These are phyloP conservation scores for Gallirallus australis DNA, from an alignment of 2,797 vertebrate species.

Conservation along the genomic window DNA sequence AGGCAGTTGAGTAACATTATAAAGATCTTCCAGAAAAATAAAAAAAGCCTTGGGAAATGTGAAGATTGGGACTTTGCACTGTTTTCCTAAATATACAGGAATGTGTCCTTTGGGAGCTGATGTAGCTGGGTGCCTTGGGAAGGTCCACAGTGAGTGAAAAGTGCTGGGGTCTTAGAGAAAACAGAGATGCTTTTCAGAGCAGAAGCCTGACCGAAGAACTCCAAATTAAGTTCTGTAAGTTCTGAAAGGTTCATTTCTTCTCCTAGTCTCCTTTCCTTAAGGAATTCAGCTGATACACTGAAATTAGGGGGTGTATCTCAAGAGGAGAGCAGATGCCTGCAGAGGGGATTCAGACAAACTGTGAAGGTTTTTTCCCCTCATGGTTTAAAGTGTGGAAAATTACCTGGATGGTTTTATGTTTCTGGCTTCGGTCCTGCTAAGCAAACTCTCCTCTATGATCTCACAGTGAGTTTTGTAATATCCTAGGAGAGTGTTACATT, in stretches of 20 bases:
- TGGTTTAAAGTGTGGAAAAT: not conserved
- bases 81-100: not conserved
- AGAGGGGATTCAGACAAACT: not conserved
- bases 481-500: not conserved
- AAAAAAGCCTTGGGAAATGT: not conserved
- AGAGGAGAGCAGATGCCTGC: not conserved
- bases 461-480: not conserved
- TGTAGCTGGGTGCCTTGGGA: not conserved
- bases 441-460: not conserved
- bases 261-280: not conserved
- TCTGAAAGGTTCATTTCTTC: not conserved
- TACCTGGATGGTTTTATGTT: not conserved
- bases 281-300: not conserved
- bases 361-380: not conserved
- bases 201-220: not conserved
- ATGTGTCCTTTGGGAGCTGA: not conserved
- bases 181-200: not conserved
- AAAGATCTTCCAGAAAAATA: not conserved
- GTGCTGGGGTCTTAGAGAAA: not conserved
- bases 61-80: not conserved
- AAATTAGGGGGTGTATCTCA: not conserved
- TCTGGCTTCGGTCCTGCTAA: not conserved
- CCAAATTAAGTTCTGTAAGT: not conserved
- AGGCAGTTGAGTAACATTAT: not conserved
- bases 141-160: not conserved